These are phyloP conservation scores for Solen grandis DNA, from an alignment of 1,140 invertebrate genomes.

Conservation along the genomic window DNA sequence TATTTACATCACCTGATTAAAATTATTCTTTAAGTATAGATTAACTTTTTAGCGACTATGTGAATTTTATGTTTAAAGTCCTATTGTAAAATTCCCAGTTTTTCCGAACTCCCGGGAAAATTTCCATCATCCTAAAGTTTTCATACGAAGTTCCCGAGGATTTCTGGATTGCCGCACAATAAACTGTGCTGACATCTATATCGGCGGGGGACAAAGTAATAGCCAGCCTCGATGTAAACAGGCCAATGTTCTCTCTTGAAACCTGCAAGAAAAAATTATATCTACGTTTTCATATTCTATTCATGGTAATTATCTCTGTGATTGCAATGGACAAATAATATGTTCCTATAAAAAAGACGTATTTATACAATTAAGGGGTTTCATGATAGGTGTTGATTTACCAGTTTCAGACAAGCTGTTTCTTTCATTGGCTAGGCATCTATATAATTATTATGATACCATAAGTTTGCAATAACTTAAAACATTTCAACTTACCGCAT, in stretches of 20 bases:
- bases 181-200: not conserved
- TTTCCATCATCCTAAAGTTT: not conserved
- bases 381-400: too few relatives aligned
- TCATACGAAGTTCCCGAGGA: not conserved
- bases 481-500: constrained; percentile 4
- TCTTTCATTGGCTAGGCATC: not conserved
- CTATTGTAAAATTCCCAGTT: not conserved
- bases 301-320: not conserved
- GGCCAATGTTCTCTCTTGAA: not conserved
- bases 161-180: not conserved
- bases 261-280: not conserved
- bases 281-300: not conserved
- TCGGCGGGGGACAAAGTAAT: not conserved
- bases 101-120: not conserved
- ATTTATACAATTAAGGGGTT: not conserved
- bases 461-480: not conserved
- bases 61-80: too few relatives aligned
- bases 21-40: too few relatives aligned
- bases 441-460: not conserved
- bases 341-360: not conserved
- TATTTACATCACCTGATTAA: too few relatives aligned
- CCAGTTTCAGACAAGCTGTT: too few relatives aligned
- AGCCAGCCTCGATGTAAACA: not conserved
- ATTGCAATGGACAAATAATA: not conserved
- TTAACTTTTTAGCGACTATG: too few relatives aligned